Evolutionary conservation across 2,797 vertebrate species (phyloP), one percentile per base, ranked within the genome.

Genomic region (Sitta carolinensis): DNA sequence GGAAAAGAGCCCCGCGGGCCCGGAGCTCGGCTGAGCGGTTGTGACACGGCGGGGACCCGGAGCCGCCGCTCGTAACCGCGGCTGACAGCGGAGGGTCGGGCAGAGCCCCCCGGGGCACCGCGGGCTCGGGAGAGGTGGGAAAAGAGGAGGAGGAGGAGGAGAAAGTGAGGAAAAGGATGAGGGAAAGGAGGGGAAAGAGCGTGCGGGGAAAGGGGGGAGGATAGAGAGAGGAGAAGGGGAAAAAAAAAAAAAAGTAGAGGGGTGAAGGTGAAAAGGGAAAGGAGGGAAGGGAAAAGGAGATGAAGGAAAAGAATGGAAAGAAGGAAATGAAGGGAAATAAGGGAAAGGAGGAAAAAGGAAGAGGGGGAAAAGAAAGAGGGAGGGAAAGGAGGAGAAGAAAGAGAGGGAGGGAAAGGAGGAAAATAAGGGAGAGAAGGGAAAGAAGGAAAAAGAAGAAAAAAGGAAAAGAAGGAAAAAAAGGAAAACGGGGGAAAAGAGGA

Each of bases 31-130:
- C 80, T 94, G 95, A 97, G 79, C 55, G 2, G 84, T 57, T 87
- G 91, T 93, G 96, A 96, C 95, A 96, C 84, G 70, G 54, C 45
- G 13, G 86, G 92, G 68, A 91, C 63, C 14, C 13, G 25, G 81
- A 95, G 94, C 47, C 5, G 42, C 88, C 21, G 61, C 64, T 34
- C 17, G 42, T 75, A 61, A 96, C 91, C 76, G 70, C 79, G 10
- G 69, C 26, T 74, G 96, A 94, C 95, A 95, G 84, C 69, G 50
- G 26, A 20, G 32, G 19, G 15, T 26, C 34, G 7, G 26, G 4
- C 34, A 36, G 21, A 3, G 12, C 16, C 34, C 66, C 48, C 22
- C 43, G 43, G n/a, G 30, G 50, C 11, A 55, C 50, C 23, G 10
- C 4, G n/a, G 13, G 18, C 13, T 5, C 6, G 54, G 40, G 40